These are phyloP conservation scores for Ctena decussata DNA, from an alignment of 2,888 invertebrate species.

Conservation along the genomic window DNA sequence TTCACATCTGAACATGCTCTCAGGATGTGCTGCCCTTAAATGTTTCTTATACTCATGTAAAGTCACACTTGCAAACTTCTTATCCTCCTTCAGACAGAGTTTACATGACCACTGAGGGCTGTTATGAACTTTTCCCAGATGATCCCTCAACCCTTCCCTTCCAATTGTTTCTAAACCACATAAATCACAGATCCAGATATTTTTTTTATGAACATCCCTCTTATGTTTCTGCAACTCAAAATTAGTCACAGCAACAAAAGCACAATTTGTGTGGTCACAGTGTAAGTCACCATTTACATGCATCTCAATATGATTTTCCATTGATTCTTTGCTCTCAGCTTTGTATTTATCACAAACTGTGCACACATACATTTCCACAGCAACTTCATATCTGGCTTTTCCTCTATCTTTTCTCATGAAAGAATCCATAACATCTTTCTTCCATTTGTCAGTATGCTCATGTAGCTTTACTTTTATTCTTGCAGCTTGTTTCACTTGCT, in stretches of 20 bases:
- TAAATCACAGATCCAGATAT: conserved; percentile 33
- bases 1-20: conserved; percentile 27
- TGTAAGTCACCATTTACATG: conserved; percentile 40
- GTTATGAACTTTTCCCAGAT: conserved; percentile 52
- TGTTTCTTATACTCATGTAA: conserved; percentile 25
- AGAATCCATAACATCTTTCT: conserved; percentile 50
- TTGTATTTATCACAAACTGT: conserved; percentile 37
- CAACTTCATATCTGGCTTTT: conserved; percentile 21
- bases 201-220: conserved; percentile 32
- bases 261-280: conserved; percentile 28
- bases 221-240: conserved; percentile 29
- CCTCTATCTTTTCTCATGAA: conserved; percentile 56
- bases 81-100: background rate
- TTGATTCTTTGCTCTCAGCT: conserved; percentile 28
- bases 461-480: conserved; percentile 43
- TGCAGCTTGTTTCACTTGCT: conserved; percentile 1
- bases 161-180: conserved; percentile 43
- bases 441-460: conserved; percentile 56
- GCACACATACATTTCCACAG: conserved; percentile 33
- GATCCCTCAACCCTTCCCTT: conserved; percentile 30
- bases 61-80: background rate
- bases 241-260: conserved; percentile 11
- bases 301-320: conserved; percentile 43
- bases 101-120: conserved; percentile 22
- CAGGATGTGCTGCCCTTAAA: conserved; percentile 24